Evolutionary conservation across 2,113 vertebrate genomes (phyloP).

Genomic region (Bubalus kerabau): DNA sequence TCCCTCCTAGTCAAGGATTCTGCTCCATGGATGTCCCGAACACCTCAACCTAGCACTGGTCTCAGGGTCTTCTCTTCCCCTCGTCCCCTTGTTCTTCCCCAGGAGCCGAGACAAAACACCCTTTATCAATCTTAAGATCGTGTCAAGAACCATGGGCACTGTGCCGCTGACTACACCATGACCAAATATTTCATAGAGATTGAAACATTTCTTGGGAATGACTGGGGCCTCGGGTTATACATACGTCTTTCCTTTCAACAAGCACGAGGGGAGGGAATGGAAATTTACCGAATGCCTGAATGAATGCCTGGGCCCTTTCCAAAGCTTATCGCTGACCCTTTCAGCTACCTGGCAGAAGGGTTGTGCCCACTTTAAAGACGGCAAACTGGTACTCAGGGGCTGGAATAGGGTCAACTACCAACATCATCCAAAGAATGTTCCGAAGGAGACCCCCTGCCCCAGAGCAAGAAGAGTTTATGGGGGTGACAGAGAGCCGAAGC

Average conservation of each 20-base stretch:
- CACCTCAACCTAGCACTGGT: neutral
- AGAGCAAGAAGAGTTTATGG: neutral
- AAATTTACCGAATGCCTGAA: neutral
- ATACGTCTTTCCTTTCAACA: neutral
- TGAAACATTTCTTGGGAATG: neutral
- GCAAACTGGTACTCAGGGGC: neutral
- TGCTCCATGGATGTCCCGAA: neutral
- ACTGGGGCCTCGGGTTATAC: neutral
- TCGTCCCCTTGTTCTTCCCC: accelerated
- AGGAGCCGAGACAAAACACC: neutral
- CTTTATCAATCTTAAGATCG: neutral
- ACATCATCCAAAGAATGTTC: neutral
- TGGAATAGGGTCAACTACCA: neutral
- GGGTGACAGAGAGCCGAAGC: neutral
- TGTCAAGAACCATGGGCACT: neutral
- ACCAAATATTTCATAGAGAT: neutral
- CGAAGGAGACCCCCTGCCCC: neutral
- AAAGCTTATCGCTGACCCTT: neutral
- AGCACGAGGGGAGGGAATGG: neutral
- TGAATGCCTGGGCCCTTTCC: neutral
- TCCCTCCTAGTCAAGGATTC: neutral
- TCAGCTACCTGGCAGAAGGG: neutral
- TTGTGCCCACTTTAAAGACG: neutral
- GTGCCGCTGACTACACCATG: accelerated
- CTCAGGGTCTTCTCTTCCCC: neutral